These are phyloP conservation scores for Penaeus vannamei DNA, from an alignment of 1,140 invertebrate species.

Conservation along the genomic window DNA sequence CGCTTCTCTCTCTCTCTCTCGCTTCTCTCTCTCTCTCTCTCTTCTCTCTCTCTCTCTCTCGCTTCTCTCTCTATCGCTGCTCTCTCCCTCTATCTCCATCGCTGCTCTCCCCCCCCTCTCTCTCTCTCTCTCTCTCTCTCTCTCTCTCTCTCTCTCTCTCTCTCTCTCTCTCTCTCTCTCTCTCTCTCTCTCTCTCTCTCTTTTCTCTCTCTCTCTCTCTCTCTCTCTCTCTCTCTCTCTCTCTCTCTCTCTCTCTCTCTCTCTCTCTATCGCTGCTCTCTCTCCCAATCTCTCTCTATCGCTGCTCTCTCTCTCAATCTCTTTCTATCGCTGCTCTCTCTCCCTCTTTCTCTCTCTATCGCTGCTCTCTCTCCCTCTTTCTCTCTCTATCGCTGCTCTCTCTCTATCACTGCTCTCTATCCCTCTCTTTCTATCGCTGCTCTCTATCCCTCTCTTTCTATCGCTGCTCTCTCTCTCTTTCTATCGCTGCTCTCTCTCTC, in stretches of 20 bases:
- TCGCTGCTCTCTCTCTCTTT: conserved; percentile 29
- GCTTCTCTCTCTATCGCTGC: too few relatives aligned
- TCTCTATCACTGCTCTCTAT: background rate
- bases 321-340: background rate
- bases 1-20: background rate
- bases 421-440: background rate
- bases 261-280: conserved; percentile 16
- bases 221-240: too few relatives aligned
- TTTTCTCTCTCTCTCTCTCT: background rate
- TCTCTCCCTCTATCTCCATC: too few relatives aligned
- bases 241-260: background rate
- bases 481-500: conserved; percentile 5
- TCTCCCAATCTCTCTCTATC: conserved; percentile 23
- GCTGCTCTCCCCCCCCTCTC: background rate
- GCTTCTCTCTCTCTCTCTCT: too few relatives aligned
- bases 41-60: background rate
- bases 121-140: conserved; percentile 21
- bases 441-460: background rate
- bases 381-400: background rate
- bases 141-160: background rate
- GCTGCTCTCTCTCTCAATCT: background rate
- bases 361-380: background rate
- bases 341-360: background rate
- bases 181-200: background rate
- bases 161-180: too few relatives aligned